phyloP scores from a whole-genome alignment of 2,113 vertebrate genomes.

The Daphoenositta chrysoptera region DNA sequence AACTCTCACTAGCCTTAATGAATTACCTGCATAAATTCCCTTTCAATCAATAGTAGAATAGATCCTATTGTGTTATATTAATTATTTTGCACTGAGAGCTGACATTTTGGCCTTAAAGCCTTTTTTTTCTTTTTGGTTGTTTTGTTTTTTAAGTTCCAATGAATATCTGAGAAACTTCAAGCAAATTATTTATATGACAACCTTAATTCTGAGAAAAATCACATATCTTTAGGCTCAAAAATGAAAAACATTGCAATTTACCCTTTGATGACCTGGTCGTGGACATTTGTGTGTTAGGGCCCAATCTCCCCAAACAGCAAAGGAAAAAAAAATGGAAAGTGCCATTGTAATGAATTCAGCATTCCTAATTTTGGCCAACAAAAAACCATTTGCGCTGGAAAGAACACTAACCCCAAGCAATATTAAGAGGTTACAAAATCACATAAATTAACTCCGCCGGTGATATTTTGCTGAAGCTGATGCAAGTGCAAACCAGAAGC shows the following conservation, averaged over 20 bases:
- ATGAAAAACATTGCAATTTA: neutral
- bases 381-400: neutral
- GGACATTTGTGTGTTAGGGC: neutral
- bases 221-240: neutral
- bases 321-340: rapidly evolving
- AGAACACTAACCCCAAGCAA: slow-evolving; percentile 18
- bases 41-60: slow-evolving; percentile 67
- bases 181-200: slow-evolving; percentile 56
- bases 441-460: slow-evolving; percentile 22
- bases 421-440: slow-evolving; percentile 55
- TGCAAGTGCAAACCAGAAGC: slow-evolving; percentile 43
- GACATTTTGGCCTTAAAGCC: slow-evolving; percentile 65
- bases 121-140: neutral
- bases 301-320: neutral
- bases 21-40: slow-evolving; percentile 79
- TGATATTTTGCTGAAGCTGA: neutral
- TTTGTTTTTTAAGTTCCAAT: slow-evolving; percentile 47
- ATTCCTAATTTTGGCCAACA: neutral
- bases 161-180: slow-evolving; percentile 67
- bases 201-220: slow-evolving; percentile 11
- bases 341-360: neutral
- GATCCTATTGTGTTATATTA: slow-evolving; percentile 71
- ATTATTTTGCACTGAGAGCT: slow-evolving; percentile 70
- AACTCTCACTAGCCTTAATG: slow-evolving; percentile 69
- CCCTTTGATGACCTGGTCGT: neutral